Conservation (phyloP, 2,888 invertebrate species). For the Plagodis pulveraria region DNA sequence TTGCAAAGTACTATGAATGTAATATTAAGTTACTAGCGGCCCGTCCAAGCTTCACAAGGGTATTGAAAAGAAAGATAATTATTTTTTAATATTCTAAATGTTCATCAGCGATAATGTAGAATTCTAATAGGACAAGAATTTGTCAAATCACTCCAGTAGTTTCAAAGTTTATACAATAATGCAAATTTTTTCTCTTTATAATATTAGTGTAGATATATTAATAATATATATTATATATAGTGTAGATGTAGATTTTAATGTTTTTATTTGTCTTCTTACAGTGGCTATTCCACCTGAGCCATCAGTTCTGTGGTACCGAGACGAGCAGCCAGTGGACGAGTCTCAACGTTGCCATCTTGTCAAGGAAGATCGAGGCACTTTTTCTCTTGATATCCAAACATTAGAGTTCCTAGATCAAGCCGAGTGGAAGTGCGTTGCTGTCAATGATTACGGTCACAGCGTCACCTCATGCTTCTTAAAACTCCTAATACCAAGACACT, state of each 20-base stretch:
- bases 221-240: no score
- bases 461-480: conserved; percentile 94
- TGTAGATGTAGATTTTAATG: no score
- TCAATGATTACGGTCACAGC: conserved; percentile 95
- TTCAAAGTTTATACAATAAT: no score
- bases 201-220: no score
- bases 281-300: conserved; percentile 93
- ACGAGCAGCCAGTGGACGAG: conserved; percentile 91
- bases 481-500: conserved; percentile 93
- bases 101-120: no score
- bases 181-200: no score
- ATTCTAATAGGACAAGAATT: no score
- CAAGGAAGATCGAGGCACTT: conserved; percentile 89
- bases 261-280: conserved; percentile 51
- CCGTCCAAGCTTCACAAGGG: no score
- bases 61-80: no score
- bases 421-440: conserved; percentile 96
- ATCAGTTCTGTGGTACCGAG: conserved; percentile 93
- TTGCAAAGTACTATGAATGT: not conserved
- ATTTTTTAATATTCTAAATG: no score
- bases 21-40: conserved; percentile 7
- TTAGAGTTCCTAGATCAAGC: conserved; percentile 94
- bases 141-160: no score
- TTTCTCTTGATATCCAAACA: conserved; percentile 89
- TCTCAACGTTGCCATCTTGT: conserved; percentile 87